Percentiles rank a stretch among this genome's conserved stretches.
These are phyloP conservation scores for Scytalopus superciliaris DNA, from an alignment of 2,113 vertebrate genomes.

Conservation along the genomic window DNA sequence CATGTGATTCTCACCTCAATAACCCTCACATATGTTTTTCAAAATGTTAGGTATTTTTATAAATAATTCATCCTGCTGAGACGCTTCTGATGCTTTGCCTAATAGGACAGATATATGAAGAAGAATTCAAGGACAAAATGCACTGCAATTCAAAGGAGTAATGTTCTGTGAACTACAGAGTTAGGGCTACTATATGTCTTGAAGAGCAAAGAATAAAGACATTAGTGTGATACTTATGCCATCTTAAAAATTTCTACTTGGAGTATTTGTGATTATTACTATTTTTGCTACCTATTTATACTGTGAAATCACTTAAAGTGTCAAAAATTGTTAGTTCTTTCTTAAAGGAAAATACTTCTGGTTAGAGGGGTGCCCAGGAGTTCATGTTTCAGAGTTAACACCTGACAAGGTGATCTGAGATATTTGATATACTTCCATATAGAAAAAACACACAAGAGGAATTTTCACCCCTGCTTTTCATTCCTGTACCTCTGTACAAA, in stretches of 20 bases:
- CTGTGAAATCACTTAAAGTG: neutral
- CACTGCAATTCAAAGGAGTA: neutral
- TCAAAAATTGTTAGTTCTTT: neutral
- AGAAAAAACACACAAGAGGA: neutral
- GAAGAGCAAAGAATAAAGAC: neutral
- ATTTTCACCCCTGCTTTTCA: neutral
- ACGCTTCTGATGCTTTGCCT: neutral
- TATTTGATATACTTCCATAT: neutral
- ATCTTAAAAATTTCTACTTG: neutral
- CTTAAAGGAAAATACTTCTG: neutral
- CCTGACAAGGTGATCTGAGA: neutral
- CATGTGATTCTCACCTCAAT: neutral
- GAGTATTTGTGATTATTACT: neutral
- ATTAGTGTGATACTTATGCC: neutral
- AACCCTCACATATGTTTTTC: neutral
- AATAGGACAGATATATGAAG: neutral
- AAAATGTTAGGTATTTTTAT: neutral
- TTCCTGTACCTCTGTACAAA: neutral
- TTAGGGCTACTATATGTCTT: neutral
- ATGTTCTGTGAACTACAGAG: neutral
- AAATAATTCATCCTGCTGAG: neutral
- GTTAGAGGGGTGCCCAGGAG: neutral
- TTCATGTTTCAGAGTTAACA: neutral
- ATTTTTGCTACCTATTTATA: neutral
- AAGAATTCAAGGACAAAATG: neutral